Percentiles rank a stretch among this genome's conserved stretches.
phyloP scores from a whole-genome alignment of 2,113 vertebrate genomes.

The Lamprotornis superbus region DNA sequence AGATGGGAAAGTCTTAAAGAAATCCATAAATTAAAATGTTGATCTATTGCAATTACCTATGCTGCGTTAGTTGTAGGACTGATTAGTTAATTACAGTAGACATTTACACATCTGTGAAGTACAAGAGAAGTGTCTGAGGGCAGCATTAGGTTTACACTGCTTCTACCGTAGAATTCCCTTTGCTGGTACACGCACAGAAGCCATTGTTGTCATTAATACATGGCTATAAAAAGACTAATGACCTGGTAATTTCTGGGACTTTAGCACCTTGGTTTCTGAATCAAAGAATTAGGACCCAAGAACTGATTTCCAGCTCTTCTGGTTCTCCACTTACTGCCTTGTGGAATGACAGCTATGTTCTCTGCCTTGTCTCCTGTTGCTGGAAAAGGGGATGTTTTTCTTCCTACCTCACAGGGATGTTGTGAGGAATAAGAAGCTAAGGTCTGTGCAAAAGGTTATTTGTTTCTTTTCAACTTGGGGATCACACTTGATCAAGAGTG shows the following conservation, averaged over 20 bases:
- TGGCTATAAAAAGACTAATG: background rate
- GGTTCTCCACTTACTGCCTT: slow-evolving; percentile 15
- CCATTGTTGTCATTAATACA: background rate
- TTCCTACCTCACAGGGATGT: slow-evolving; percentile 46
- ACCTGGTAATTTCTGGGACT: background rate
- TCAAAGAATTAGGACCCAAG: background rate
- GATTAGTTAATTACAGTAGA: background rate
- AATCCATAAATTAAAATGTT: background rate
- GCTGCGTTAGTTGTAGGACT: background rate
- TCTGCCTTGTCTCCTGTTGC: slow-evolving; percentile 5
- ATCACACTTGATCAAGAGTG: background rate
- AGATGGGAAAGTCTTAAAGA: background rate
- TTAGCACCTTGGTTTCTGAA: background rate
- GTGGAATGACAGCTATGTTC: background rate
- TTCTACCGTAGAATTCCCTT: background rate
- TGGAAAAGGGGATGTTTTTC: background rate
- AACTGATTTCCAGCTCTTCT: background rate
- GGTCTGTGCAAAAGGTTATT: background rate
- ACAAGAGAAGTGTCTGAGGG: background rate
- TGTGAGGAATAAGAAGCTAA: slow-evolving; percentile 27
- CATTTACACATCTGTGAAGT: background rate
- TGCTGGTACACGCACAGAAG: slow-evolving; percentile 49
- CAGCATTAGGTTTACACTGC: background rate
- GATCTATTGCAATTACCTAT: background rate
- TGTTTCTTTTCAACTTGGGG: background rate